Percentiles rank a stretch among this genome's conserved stretches.
These are phyloP conservation scores for Pararge aegeria DNA, from an alignment of 1,140 invertebrate genomes.

Conservation along the genomic window DNA sequence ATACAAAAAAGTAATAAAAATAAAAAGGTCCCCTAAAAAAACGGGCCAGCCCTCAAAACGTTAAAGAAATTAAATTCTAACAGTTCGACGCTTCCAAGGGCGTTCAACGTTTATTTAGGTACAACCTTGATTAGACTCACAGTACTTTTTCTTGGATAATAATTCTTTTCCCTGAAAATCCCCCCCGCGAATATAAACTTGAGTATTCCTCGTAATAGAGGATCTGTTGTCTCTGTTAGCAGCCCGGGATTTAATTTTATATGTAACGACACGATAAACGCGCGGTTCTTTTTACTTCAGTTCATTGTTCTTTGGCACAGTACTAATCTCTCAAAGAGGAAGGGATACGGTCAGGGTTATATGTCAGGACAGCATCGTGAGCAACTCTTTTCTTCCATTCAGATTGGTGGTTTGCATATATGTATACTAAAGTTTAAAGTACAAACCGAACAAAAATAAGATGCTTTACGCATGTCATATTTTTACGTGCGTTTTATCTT, in stretches of 20 bases:
- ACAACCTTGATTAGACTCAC: conserved; percentile 24
- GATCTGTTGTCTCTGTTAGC: conserved; percentile 29
- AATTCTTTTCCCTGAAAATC: conserved; percentile 19
- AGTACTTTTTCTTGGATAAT: conserved; percentile 20
- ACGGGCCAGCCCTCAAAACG: not conserved
- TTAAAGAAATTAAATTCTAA: conserved; percentile 22
- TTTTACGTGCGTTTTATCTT: too few relatives aligned
- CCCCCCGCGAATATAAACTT: conserved; percentile 19
- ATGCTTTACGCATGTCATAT: too few relatives aligned
- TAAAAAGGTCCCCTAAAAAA: conserved; percentile 8
- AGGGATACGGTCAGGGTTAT: too few relatives aligned
- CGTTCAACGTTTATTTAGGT: conserved; percentile 21
- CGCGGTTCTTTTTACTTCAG: too few relatives aligned
- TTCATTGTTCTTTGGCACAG: too few relatives aligned
- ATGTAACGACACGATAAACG: conserved; percentile 14
- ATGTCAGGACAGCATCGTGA: too few relatives aligned
- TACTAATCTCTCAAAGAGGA: too few relatives aligned
- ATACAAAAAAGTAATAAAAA: conserved; percentile 12
- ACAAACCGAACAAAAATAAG: too few relatives aligned
- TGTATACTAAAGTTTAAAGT: too few relatives aligned
- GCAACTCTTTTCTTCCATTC: too few relatives aligned
- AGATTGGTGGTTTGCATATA: too few relatives aligned
- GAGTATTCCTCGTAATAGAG: conserved; percentile 23
- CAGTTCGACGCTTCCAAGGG: conserved; percentile 14
- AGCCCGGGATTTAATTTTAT: conserved; percentile 14